Conservation (phyloP, 2,797 vertebrate genomes). For the Aphelocoma californica region DNA sequence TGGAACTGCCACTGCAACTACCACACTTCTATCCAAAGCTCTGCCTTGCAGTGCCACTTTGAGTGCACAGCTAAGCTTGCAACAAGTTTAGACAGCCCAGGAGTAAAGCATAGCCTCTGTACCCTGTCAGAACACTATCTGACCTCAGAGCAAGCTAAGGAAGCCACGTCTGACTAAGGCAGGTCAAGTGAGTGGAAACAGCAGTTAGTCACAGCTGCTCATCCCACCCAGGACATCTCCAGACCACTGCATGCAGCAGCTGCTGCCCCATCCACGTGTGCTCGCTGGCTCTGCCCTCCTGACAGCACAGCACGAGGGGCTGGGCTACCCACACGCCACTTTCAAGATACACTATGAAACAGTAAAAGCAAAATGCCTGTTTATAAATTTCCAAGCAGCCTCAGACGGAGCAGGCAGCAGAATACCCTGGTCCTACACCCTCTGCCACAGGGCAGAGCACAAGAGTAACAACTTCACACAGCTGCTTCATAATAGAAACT, state of each 20-base stretch:
- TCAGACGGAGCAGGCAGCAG: background rate
- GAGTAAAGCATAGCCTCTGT: accelerated
- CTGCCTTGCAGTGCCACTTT: background rate
- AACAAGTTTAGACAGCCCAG: background rate
- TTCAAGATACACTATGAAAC: background rate
- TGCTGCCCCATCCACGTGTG: accelerated
- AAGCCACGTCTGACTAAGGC: background rate
- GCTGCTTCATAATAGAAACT: background rate
- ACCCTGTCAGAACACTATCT: background rate
- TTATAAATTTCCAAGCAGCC: background rate
- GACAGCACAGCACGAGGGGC: background rate
- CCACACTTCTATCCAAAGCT: background rate
- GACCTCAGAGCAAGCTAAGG: background rate
- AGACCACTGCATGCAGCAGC: background rate
- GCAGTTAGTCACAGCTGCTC: background rate
- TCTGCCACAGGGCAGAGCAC: background rate
- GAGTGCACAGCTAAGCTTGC: background rate
- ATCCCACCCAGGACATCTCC: background rate
- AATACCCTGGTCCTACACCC: background rate
- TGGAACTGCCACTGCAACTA: background rate
- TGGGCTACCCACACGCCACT: background rate
- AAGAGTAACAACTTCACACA: accelerated
- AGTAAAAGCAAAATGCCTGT: background rate
- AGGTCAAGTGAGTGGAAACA: background rate
- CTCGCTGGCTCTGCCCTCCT: background rate